Base-by-base conservation (phyloP, 2,888 invertebrate genomes). In the Cephus pulcher region DNA sequence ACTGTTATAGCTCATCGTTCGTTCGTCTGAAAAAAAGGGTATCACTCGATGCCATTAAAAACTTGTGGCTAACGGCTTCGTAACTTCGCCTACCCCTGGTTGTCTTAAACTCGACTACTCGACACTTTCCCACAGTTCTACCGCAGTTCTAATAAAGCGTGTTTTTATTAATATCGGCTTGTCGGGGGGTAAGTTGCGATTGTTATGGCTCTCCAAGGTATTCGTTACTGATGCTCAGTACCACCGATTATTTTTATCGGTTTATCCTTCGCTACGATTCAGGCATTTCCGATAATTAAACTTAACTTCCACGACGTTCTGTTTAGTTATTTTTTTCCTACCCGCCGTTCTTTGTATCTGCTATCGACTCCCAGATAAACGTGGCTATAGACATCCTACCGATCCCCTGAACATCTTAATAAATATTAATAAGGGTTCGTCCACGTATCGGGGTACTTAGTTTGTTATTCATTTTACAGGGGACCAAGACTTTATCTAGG, bases 91-190 rank as follows among this genome's bases (percentile, higher is more conserved):
- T 56, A 23, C 56, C 9, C 56, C 56, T 9, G 23, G 23, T 40
- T 23, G 9, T 56, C 9, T 56, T 56, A 56, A 9, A 56, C 56
- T 56, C 9, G 23, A 6, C 23, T 56, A 56, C 23, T 23, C 56
- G 56, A 56, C 56, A 56, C 56, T 34, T 80, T 81, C 81, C 76
- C 78, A 82, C 82, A 78, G 76, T 76, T 35, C 37, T 35, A 34
- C 77, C 33, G 69, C 30, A 30, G 35, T n/a, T 35, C 74, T 34
- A 77, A 80, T 80, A 82, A 82, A 82, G 74, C 77, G 73, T 37
- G 77, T 80, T 82, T 82, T 80, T 82, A 80, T 80, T 80, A 77
- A 82, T 78, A 77, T 73, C 76, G 35, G 37, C 75, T 79, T 77
- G 79, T 79, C 76, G 74, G 35, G 73, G 73, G 34, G 73, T 9